Evolutionary conservation across 1,140 invertebrate genomes (phyloP), one percentile per base, ranked within the genome.

Genomic region (Oryzaephilus surinamensis): DNA sequence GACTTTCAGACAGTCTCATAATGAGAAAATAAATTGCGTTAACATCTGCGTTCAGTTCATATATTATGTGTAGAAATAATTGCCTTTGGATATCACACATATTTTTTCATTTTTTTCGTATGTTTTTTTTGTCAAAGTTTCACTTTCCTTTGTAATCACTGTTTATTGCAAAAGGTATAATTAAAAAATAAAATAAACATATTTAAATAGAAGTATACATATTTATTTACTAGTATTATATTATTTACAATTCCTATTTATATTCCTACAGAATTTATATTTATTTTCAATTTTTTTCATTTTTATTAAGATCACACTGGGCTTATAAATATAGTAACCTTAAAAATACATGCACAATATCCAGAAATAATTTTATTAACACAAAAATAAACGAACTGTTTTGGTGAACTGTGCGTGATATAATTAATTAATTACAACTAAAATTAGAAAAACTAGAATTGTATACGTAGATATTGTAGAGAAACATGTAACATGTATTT

Each of bases 221-320:
- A 54, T 56, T 54, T n/a, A n/a, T 50, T 56, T 56, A 54, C 54
- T 52, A 44, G 47, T 43, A n/a, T 24, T 24, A 6, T 24, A 24
- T 7, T 48, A 46, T 39, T 48, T 39, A 45, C 52, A 51, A 54
- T 43, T 56, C 52, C 50, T 54, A 31, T 37, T 37, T 46, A 45
- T 39, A 44, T 50, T 43, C 33, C 43, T 52, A 47, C 44, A 41
- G 35, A 47, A 46, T 46, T 42, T 51, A 48, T 48, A 47, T n/a
- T n/a, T 24, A 24, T 11, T 27, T 41, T 52, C 36, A 46, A n/a
- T n/a, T n/a, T n/a, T n/a, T n/a, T n/a, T n/a, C n/a, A n/a, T n/a
- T n/a, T n/a, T n/a, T n/a, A n/a, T n/a, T 48, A 48, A 39, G 51
- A 56, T 56, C 54, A 56, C 54, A 56, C 54, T 50, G 47, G 49